A percentile compares a stretch with the other conserved stretches of the same genome.
phyloP scores from a whole-genome alignment of 2,797 vertebrate genomes.

The Halcyon smyrnensis region DNA sequence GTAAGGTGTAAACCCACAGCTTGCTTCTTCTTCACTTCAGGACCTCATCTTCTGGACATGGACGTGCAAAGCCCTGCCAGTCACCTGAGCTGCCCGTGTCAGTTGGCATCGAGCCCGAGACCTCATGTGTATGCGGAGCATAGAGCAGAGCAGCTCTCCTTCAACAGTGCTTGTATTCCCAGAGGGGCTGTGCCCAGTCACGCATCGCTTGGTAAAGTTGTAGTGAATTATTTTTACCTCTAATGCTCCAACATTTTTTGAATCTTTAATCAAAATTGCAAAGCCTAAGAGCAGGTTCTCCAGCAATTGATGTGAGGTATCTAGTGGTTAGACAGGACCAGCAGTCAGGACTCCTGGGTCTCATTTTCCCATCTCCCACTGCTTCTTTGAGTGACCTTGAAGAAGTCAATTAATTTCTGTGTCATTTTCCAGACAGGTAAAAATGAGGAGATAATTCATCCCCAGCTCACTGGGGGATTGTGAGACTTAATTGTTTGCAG shows the following conservation, averaged over 20 bases:
- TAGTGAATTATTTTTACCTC: conserved; percentile 21
- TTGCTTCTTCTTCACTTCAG: background rate
- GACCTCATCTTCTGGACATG: background rate
- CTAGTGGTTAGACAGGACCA: conserved; percentile 15
- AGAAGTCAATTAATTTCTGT: conserved; percentile 65
- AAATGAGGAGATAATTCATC: conserved; percentile 60
- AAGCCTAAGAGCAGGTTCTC: background rate
- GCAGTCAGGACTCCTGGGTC: conserved; percentile 52
- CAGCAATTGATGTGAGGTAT: conserved; percentile 8
- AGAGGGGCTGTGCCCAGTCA: background rate
- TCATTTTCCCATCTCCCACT: conserved; percentile 35
- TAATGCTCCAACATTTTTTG: background rate
- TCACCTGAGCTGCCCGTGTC: background rate
- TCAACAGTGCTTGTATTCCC: background rate
- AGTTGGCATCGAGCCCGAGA: background rate
- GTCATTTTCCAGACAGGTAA: conserved; percentile 63
- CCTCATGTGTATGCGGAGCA: background rate
- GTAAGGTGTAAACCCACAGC: background rate
- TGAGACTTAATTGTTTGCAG: conserved; percentile 57
- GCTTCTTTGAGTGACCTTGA: conserved; percentile 49
- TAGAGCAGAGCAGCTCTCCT: background rate
- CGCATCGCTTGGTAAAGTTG: background rate
- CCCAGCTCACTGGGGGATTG: background rate
- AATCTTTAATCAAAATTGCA: conserved; percentile 57
- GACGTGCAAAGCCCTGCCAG: background rate